Evolutionary conservation across 1,140 invertebrate genomes (phyloP), one percentile per base, ranked within the genome.

Genomic region (Artemia franciscana): DNA sequence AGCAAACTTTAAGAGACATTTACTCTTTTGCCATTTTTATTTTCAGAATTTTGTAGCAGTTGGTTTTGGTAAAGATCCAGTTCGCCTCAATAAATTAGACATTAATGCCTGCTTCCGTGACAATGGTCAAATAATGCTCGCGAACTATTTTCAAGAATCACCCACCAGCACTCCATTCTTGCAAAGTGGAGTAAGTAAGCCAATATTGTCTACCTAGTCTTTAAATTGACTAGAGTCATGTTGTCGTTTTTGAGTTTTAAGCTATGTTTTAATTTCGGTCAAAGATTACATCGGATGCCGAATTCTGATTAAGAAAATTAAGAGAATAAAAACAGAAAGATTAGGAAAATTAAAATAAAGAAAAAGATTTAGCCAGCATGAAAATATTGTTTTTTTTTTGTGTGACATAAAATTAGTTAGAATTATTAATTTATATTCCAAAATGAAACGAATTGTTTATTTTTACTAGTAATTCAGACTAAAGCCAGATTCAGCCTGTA

Each of bases 1-100:
- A n/a, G n/a, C n/a, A n/a, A n/a, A n/a, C n/a, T n/a, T n/a, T n/a
- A n/a, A n/a, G n/a, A n/a, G n/a, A n/a, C n/a, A n/a, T n/a, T n/a
- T n/a, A n/a, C n/a, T n/a, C n/a, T n/a, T n/a, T n/a, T n/a, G n/a
- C n/a, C n/a, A n/a, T n/a, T n/a, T n/a, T 59, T 59, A 18, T 59
- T 59, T 59, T 4, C 57, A 64, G 63, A 62, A 59, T 28, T 64
- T 61, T 27, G 60, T 64, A 21, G 63, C 63, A 4, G 57, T 64
- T 26, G 63, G 60, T 5, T 63, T 64, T 25, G 60, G 59, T 3
- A 51, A 25, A n/a, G 56, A 56, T 18, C 26, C 56, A 30, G 57
- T 58, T 15, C 28, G 51, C 12, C 27, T 61, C 15, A 61, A n/a
- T 21, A 28, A 58, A n/a, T 58, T 64, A 57, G 63, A 64, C 24